Base-by-base conservation (phyloP, 64 coral and sea anemone genomes). In the Catalaphyllia jardinei region DNA sequence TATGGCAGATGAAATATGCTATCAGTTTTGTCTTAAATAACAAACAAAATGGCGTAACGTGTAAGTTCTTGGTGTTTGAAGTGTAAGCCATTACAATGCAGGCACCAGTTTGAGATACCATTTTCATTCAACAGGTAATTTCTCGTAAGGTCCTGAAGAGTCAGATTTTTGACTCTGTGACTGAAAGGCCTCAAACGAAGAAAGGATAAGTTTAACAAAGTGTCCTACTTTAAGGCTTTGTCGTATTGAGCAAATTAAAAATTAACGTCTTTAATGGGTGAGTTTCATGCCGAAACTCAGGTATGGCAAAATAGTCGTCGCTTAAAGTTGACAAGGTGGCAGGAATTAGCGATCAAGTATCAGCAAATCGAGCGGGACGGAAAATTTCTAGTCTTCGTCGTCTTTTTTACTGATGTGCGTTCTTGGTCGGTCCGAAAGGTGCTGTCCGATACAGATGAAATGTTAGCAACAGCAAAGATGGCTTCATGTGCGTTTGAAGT, bases 91-190 rank as follows among this genome's bases (percentile, higher is more conserved):
- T 74, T 74, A 74, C 25, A 74, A 74, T 74, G 27, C 72, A 14
- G 72, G 72, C 72, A 74, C 31, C 72, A 74, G 72, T 74, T 74
- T 74, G 28, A 74, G 72, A 74, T 74, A 31, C 72, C 72, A 74
- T 74, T 74, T 74, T 74, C 28, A 74, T 74, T 74, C 25, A 74
- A 74, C 72, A 74, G 0, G 9, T 74, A 74, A 74, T 74, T 74
- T 74, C 72, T 74, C 72, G 72, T 28, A 74, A 74, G 30, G 72
- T 74, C 72, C 72, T 74, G 72, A 74, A 74, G 28, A 74, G 72
- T 74, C 8, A 74, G 2, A 4, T 29, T 28, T 74, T 74, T 74
- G 72, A 62, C 18, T 62, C 60, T 62, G 12, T 62, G 60, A 62
- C 20, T 15, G 60, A 62, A 62, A 62, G 12, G 6, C 39, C 3